Conservation (phyloP, 37 sponge, comb jelly and placozoan species). For the Halichondria panicea region DNA sequence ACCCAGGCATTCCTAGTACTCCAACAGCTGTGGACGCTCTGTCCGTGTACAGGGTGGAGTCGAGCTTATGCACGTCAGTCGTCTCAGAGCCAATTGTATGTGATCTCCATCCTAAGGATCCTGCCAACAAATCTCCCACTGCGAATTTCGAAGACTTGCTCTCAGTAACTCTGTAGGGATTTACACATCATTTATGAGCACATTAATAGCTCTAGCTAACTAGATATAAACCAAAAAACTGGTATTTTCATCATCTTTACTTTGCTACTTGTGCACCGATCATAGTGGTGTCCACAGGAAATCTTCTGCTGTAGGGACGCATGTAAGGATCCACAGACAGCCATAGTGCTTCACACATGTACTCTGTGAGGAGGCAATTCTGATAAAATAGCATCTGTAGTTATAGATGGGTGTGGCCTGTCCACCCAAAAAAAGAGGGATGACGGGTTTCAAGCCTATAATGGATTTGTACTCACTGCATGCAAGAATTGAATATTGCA, state of each 20-base stretch:
- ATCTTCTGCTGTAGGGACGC: slow-evolving; percentile 23
- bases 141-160: slow-evolving; percentile 62
- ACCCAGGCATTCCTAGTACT: slow-evolving; percentile 94
- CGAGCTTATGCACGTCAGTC: slow-evolving; percentile 21
- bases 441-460: no score
- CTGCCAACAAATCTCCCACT: no score
- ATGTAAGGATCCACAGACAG: slow-evolving; percentile 93
- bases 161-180: slow-evolving; percentile 54
- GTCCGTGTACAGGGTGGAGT: not conserved
- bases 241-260: no score
- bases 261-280: slow-evolving; percentile 82
- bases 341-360: slow-evolving; percentile 69
- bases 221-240: not conserved
- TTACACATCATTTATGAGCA: no score
- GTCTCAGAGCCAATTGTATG: slow-evolving; percentile 3
- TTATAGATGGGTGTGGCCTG: no score
- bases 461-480: no score
- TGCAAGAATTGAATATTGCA: no score
- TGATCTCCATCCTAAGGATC: no score
- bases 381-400: no score
- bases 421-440: no score
- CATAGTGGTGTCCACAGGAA: slow-evolving; percentile 57
- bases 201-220: no score
- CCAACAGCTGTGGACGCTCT: slow-evolving; percentile 66
- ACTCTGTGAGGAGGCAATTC: slow-evolving; percentile 69